A percentile compares a stretch with the other conserved stretches of the same genome.
Evolutionary conservation across 1,140 invertebrate species (phyloP).

Genomic region (Megathymus violae): DNA sequence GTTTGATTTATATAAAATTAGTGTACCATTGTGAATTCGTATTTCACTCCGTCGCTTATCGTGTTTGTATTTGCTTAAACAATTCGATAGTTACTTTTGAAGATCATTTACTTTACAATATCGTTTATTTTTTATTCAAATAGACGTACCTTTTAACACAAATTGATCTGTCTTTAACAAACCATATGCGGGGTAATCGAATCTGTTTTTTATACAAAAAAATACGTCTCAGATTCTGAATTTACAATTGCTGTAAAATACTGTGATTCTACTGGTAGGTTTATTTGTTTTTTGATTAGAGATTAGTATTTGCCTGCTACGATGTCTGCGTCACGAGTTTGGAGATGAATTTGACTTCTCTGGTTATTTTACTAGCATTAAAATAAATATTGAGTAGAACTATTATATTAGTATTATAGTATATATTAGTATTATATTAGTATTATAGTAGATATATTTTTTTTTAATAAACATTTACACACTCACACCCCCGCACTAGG

Average conservation of each 20-base stretch:
- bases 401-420: no score
- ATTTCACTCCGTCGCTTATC: slow-evolving; percentile 45
- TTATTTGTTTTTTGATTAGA: neutral
- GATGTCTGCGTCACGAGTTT: no score
- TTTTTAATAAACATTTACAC: no score
- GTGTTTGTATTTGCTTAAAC: slow-evolving; percentile 31
- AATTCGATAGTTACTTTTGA: slow-evolving; percentile 41
- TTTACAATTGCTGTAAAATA: neutral
- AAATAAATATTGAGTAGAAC: no score
- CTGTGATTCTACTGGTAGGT: neutral
- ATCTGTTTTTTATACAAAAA: neutral
- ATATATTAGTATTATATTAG: no score
- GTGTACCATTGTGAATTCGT: slow-evolving; percentile 49
- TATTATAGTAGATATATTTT: no score
- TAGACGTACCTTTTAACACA: slow-evolving; percentile 8
- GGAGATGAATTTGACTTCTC: no score
- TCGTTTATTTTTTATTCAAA: slow-evolving; percentile 15
- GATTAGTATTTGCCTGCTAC: slow-evolving; percentile 16
- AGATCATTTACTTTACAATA: slow-evolving; percentile 22
- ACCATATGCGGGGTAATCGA: slow-evolving; percentile 1
- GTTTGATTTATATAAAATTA: slow-evolving; percentile 50
- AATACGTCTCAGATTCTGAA: neutral
- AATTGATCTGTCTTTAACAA: neutral
- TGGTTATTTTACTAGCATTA: no score
- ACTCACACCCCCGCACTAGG: no score